Conservation (phyloP, 2,797 vertebrate genomes). For the Acanthurus lineatus region DNA sequence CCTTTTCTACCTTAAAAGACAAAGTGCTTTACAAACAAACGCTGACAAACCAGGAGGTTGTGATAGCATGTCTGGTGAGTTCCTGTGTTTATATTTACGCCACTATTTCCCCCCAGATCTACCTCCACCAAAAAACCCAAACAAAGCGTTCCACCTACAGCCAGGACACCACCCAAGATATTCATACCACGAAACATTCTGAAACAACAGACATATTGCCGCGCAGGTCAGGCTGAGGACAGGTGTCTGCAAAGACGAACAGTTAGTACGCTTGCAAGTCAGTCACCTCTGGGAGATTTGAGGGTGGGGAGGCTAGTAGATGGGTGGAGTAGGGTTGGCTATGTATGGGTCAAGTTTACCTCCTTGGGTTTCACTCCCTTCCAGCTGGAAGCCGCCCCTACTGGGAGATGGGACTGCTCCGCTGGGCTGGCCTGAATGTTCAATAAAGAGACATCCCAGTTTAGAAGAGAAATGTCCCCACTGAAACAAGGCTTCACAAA, state of each 20-base stretch:
- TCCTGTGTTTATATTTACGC: constrained; percentile 31
- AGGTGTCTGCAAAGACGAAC: constrained; percentile 45
- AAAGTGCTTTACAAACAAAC: background rate
- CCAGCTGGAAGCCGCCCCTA: constrained; percentile 83
- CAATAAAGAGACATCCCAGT: constrained; percentile 82
- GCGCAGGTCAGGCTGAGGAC: constrained; percentile 34
- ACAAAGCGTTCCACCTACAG: constrained; percentile 38
- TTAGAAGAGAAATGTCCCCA: constrained; percentile 78
- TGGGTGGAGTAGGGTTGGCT: constrained; percentile 66
- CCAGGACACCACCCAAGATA: constrained; percentile 36
- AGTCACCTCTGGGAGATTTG: constrained; percentile 58
- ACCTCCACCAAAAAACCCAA: constrained; percentile 52
- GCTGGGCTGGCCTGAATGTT: constrained; percentile 83
- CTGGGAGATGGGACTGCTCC: constrained; percentile 84
- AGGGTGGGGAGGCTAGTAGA: constrained; percentile 50
- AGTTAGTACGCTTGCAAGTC: constrained; percentile 56
- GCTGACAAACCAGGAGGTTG: constrained; percentile 18
- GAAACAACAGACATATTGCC: constrained; percentile 35
- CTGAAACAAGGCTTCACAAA: constrained; percentile 66
- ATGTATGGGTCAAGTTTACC: constrained; percentile 78
- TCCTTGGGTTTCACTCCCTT: constrained; percentile 84
- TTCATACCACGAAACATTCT: constrained; percentile 39
- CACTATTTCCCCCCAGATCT: constrained; percentile 23
- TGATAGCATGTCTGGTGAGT: constrained; percentile 18
- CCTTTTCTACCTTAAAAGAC: background rate